Percentiles rank a stretch among this genome's conserved stretches.
Conservation (phyloP, 2,888 invertebrate genomes). For the Gonocerus acuteangulatus region DNA sequence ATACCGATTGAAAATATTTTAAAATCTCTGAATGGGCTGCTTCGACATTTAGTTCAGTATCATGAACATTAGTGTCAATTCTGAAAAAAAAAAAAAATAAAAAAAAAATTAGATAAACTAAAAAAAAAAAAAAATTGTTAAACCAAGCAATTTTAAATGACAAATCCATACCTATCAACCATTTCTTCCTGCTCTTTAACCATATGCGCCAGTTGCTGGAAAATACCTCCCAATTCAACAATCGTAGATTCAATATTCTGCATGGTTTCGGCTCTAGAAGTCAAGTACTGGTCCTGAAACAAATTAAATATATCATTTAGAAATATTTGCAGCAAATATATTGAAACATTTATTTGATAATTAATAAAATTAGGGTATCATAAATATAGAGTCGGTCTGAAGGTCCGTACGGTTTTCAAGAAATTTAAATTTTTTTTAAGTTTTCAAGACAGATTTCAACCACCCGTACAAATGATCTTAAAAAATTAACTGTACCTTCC, state of each 20-base stretch:
- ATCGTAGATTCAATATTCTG: slow-evolving; percentile 98
- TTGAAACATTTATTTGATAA: background rate
- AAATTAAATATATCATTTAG: background rate
- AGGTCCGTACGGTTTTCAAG: too few relatives aligned
- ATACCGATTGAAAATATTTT: slow-evolving; percentile 94
- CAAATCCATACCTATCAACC: slow-evolving; percentile 71
- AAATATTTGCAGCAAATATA: background rate
- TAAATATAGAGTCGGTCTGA: too few relatives aligned
- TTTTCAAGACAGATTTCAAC: too few relatives aligned
- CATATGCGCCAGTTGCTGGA: slow-evolving; percentile 92
- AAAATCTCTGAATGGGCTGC: slow-evolving; percentile 95
- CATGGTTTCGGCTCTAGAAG: slow-evolving; percentile 94
- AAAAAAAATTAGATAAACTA: background rate
- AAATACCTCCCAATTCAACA: slow-evolving; percentile 97
- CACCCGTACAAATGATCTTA: too few relatives aligned
- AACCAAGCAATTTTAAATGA: background rate
- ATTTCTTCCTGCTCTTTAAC: slow-evolving; percentile 98
- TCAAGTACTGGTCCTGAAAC: slow-evolving; percentile 69
- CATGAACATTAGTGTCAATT: slow-evolving; percentile 94
- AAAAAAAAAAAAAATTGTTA: background rate
- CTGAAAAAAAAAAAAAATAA: slow-evolving; percentile 46
- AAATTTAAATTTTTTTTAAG: too few relatives aligned
- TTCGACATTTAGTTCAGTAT: slow-evolving; percentile 92
- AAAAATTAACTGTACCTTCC: too few relatives aligned
- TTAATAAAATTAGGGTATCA: background rate